These are phyloP conservation scores for Mesorhabditis belari DNA, from an alignment of 2,888 invertebrate genomes.

Conservation along the genomic window DNA sequence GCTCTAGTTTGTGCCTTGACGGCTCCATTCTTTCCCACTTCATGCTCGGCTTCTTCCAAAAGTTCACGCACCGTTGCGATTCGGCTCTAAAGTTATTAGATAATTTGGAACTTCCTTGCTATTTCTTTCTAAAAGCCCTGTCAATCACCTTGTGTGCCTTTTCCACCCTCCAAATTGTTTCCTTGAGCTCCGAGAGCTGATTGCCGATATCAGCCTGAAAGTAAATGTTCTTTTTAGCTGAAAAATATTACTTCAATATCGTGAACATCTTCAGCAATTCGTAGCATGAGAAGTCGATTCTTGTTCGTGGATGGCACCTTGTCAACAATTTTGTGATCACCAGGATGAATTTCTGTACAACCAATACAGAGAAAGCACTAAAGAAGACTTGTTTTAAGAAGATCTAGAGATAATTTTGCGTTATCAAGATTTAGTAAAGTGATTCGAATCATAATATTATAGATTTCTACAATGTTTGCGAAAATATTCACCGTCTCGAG, in stretches of 20 bases:
- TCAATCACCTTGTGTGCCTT: neutral
- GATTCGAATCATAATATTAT: too few relatives aligned
- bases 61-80: neutral
- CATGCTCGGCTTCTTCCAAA: neutral
- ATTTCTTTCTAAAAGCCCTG: too few relatives aligned
- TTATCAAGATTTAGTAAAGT: too few relatives aligned
- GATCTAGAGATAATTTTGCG: too few relatives aligned
- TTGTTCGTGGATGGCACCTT: neutral
- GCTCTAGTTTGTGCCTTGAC: neutral
- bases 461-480: neutral
- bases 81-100: neutral
- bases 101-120: too few relatives aligned
- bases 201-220: neutral
- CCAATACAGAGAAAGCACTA: neutral
- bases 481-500: neutral
- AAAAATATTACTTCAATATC: neutral
- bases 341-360: neutral
- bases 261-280: neutral
- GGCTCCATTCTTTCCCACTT: neutral
- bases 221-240: neutral
- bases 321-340: neutral
- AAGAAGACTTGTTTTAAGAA: too few relatives aligned
- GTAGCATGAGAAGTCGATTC: neutral
- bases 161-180: neutral
- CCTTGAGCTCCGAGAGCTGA: neutral